phyloP scores from a whole-genome alignment of 2,797 vertebrate genomes.

The Siniperca scherzeri region DNA sequence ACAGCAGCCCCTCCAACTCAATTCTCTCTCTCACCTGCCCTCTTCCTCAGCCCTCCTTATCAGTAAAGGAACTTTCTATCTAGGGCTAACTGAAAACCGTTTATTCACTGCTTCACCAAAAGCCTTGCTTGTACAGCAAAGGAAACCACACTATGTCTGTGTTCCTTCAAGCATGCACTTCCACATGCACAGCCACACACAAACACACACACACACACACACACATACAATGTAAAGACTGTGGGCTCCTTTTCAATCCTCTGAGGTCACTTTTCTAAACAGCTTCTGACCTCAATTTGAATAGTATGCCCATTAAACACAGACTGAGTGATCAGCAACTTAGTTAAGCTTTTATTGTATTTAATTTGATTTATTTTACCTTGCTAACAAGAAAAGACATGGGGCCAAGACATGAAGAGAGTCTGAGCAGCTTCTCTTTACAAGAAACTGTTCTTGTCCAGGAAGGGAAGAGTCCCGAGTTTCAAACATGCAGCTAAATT shows the following conservation, averaged over 20 bases:
- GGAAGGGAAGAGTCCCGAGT: neutral
- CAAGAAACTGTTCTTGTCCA: neutral
- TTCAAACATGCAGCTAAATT: neutral
- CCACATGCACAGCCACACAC: slow-evolving; percentile 20
- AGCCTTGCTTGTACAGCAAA: slow-evolving; percentile 63
- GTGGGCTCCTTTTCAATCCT: slow-evolving; percentile 20
- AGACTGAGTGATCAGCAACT: slow-evolving; percentile 9
- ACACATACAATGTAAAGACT: neutral
- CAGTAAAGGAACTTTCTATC: slow-evolving; percentile 77
- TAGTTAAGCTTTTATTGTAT: neutral
- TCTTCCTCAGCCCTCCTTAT: slow-evolving; percentile 68
- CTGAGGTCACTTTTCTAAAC: slow-evolving; percentile 26
- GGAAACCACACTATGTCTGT: slow-evolving; percentile 79
- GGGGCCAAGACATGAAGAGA: neutral
- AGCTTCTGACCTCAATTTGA: slow-evolving; percentile 38
- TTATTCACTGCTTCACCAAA: slow-evolving; percentile 71
- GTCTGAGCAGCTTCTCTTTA: neutral
- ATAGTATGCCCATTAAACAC: slow-evolving; percentile 15
- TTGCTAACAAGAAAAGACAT: neutral
- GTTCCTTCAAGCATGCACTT: slow-evolving; percentile 41
- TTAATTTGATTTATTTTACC: neutral
- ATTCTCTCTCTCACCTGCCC: slow-evolving; percentile 44
- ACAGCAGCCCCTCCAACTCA: slow-evolving; percentile 48
- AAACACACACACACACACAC: slow-evolving; percentile 5
- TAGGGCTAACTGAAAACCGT: slow-evolving; percentile 81